Evolutionary conservation across 2,797 vertebrate species (phyloP), one percentile per base, ranked within the genome.

Genomic region (Sebastes flavidus): DNA sequence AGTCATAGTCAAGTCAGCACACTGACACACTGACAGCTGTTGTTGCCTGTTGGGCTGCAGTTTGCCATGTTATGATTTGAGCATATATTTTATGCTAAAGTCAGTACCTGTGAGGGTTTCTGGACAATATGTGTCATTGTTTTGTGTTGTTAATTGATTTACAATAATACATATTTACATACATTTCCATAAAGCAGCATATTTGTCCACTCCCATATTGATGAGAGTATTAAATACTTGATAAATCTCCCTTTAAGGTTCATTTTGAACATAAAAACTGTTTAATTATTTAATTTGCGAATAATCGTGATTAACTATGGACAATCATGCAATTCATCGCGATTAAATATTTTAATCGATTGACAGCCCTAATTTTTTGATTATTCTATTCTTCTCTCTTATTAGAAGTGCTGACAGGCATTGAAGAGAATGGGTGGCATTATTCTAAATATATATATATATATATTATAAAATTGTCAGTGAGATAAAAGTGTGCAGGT

Each of bases 271-370:
- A 42, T 42, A 42, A 42, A 16, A 42, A 42, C 38, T 16, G 38
- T 42, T 0, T 0, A 36, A 36, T 36, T 36, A 34, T 34, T 34
- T 42, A 42, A 42, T 42, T 42, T 42, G 14, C 14, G 14, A 42
- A 42, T 42, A 16, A 62, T 42, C 5, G 5, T 42, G 0, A 42
- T 16, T 42, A 42, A 42, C 38, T 42, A 42, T 42, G 38, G 38
- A 42, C 0, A 42, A 42, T 42, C 14, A 38, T 38, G 38, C 14
- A 0, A 42, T 42, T 42, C 0, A 16, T 42, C 0, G 6, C 38
- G 2, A 38, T 38, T 14, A 38, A 42, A 42, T 42, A 42, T 42
- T 42, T 16, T 42, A 42, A 42, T 42, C 0, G 0, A 42, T 42
- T 42, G 13, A 42, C 38, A 42, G 38, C 38, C 38, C 38, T 42